Evolutionary conservation across 1,140 invertebrate genomes (phyloP).

Genomic region (Hirudo medicinalis): DNA sequence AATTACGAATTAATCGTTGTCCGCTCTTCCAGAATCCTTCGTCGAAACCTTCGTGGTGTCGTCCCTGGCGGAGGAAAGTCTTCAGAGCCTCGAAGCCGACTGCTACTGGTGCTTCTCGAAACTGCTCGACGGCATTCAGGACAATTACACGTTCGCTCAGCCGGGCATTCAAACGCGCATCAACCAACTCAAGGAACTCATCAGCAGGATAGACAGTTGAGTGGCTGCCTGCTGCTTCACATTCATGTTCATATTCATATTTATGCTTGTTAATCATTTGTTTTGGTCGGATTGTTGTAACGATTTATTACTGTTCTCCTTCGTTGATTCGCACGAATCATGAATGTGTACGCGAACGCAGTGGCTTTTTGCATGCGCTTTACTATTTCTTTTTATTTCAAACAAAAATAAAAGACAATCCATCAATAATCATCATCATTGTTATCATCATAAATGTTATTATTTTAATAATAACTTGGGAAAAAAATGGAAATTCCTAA

Average conservation of each 20-base stretch:
- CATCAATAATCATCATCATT: no score
- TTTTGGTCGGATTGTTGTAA: background rate
- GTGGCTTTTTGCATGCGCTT: no score
- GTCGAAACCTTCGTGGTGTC: conserved; percentile 77
- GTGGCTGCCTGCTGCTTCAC: conserved; percentile 24
- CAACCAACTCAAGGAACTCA: conserved; percentile 73
- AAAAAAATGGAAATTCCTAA: no score
- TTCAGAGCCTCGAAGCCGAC: conserved; percentile 86
- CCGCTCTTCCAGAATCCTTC: conserved; percentile 50
- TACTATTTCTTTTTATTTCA: no score
- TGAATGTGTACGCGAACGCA: no score
- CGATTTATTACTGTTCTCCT: background rate
- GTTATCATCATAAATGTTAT: no score
- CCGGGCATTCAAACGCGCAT: conserved; percentile 95
- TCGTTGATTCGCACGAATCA: no score
- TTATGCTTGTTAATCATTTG: background rate
- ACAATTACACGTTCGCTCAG: conserved; percentile 99
- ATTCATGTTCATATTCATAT: background rate
- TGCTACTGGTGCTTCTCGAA: conserved; percentile 98
- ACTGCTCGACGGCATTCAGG: conserved; percentile 94
- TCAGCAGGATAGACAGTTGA: conserved; percentile 81
- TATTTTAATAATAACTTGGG: no score
- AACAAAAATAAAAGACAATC: no score
- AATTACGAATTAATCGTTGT: no score
- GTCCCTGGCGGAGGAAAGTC: conserved; percentile 57